Conservation (phyloP, 2,113 vertebrate species). For the Trinectes maculatus region DNA sequence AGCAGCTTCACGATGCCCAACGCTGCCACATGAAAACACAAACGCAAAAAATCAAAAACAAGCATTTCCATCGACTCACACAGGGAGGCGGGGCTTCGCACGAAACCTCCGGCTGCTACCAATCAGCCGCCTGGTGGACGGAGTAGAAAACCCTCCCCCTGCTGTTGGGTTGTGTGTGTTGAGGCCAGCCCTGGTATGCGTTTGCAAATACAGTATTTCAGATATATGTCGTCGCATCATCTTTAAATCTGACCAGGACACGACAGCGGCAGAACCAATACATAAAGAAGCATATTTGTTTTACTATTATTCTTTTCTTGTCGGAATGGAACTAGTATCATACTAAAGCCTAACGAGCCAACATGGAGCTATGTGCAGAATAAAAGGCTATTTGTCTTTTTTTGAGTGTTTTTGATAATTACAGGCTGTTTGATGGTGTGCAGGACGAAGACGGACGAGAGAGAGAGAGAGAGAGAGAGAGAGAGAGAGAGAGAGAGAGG, state of each 20-base stretch:
- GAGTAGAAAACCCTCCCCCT: constrained; percentile 1
- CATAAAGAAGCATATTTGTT: constrained; percentile 73
- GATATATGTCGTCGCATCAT: constrained; percentile 74
- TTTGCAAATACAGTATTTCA: constrained; percentile 77
- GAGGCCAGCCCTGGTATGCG: constrained; percentile 69
- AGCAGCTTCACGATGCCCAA: constrained; percentile 16
- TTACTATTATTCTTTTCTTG: constrained; percentile 62
- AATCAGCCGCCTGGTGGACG: constrained; percentile 13
- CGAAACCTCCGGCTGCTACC: neutral
- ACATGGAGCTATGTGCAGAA: constrained; percentile 65
- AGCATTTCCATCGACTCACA: constrained; percentile 5
- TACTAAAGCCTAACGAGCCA: constrained; percentile 72
- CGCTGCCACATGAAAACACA: constrained; percentile 33
- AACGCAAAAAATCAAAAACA: constrained; percentile 40
- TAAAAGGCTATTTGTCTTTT: constrained; percentile 66
- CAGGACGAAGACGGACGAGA: constrained; percentile 42
- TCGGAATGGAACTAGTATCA: constrained; percentile 73
- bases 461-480: constrained; percentile 22
- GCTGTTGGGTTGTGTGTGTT: constrained; percentile 4
- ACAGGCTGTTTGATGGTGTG: constrained; percentile 64
- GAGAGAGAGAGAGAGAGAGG: neutral
- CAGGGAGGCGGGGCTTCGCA: constrained; percentile 1
- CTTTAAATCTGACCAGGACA: constrained; percentile 71
- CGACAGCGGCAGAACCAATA: constrained; percentile 77
- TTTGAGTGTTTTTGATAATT: constrained; percentile 53